Conservation (phyloP, 1,140 invertebrate genomes). For the Drosophila kohkoa region DNA sequence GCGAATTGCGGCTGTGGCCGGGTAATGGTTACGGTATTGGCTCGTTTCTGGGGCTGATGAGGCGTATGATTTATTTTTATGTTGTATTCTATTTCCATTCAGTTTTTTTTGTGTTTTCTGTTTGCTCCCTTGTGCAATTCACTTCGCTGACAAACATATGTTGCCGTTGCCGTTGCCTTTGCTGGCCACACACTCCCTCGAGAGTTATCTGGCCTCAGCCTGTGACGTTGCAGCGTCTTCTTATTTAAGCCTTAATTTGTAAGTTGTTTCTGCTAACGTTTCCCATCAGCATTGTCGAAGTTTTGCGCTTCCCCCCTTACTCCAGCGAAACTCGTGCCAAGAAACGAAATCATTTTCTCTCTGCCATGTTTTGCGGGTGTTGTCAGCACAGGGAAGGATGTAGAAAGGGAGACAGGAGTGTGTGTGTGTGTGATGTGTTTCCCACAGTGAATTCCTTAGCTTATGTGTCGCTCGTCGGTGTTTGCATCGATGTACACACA, state of each 20-base stretch:
- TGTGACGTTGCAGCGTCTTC: constrained; percentile 26
- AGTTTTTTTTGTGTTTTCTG: neutral
- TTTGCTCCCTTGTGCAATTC: constrained; percentile 7
- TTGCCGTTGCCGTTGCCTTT: constrained; percentile 37
- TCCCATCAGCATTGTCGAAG: constrained; percentile 46
- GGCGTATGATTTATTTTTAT: constrained; percentile 83
- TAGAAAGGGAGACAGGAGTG: neutral
- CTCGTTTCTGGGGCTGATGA: constrained; percentile 72
- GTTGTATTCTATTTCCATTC: constrained; percentile 71
- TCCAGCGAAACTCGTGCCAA: constrained; percentile 38
- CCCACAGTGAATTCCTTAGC: constrained; percentile 40
- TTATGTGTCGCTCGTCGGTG: constrained; percentile 30
- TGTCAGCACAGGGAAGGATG: neutral
- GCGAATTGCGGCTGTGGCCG: constrained; percentile 23
- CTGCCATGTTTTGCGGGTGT: constrained; percentile 3
- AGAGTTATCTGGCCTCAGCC: constrained; percentile 24
- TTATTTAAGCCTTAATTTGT: constrained; percentile 59
- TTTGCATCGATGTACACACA: constrained; percentile 23
- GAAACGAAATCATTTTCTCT: constrained; percentile 39
- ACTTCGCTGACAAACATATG: constrained; percentile 57
- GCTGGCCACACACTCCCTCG: constrained; percentile 14
- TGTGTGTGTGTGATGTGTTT: neutral
- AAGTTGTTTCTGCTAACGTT: constrained; percentile 48
- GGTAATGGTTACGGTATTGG: constrained; percentile 70
- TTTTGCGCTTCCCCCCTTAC: constrained; percentile 11